Conservation (phyloP, 2,888 invertebrate species). For the Scaptomyza caliginosa region DNA sequence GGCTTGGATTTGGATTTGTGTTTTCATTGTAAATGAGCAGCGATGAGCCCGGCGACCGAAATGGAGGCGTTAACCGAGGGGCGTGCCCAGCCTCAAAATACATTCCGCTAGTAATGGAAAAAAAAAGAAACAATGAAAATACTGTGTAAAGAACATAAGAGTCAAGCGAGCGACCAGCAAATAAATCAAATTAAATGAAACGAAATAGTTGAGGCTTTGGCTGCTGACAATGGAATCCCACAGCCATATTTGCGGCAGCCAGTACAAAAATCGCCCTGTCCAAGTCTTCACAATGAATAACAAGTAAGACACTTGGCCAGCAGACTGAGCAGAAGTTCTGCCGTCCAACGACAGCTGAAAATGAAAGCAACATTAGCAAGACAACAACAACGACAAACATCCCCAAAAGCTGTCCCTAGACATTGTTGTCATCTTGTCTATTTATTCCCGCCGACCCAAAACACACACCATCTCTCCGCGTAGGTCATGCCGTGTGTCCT, state of each 20-base stretch:
- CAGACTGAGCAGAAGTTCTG: conserved; percentile 5
- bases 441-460: conserved; percentile 29
- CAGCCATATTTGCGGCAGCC: conserved; percentile 43
- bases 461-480: conserved; percentile 27
- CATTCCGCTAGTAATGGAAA: conserved; percentile 20
- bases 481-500: conserved; percentile 44
- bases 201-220: conserved; percentile 73
- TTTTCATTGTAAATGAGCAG: conserved; percentile 66
- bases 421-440: conserved; percentile 62
- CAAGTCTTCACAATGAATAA: conserved; percentile 50
- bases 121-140: conserved; percentile 7
- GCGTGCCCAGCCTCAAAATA: conserved; percentile 22
- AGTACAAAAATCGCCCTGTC: conserved; percentile 15
- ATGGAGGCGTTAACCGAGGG: conserved; percentile 57
- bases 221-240: conserved; percentile 58
- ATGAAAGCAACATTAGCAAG: conserved; percentile 41
- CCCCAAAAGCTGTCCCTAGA: conserved; percentile 44
- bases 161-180: conserved; percentile 45
- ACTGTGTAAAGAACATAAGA: conserved; percentile 40
- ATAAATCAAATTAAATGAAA: conserved; percentile 81
- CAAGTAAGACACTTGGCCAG: conserved; percentile 43
- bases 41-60: conserved; percentile 24
- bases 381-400: conserved; percentile 18
- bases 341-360: conserved; percentile 32
- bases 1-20: conserved; percentile 64